Evolutionary conservation across 2,113 vertebrate genomes (phyloP).

Genomic region (Cavia porcellus): DNA sequence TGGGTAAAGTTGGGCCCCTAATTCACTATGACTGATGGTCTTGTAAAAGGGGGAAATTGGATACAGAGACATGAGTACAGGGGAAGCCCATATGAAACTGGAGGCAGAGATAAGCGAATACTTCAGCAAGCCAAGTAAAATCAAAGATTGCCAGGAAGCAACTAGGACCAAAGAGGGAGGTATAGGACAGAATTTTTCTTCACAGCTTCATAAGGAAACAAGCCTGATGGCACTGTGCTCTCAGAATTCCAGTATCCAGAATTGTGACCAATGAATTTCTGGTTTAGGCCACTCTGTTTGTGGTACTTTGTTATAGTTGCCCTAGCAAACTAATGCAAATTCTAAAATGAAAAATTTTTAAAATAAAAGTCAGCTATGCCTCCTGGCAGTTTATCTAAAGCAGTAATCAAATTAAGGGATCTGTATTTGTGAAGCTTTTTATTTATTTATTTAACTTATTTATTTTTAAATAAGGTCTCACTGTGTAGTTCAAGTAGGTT

Average conservation of each 20-base stretch:
- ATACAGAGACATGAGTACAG: background rate
- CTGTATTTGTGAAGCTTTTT: background rate
- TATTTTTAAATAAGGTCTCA: background rate
- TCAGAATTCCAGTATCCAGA: background rate
- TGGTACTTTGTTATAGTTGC: constrained; percentile 1
- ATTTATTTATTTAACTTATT: background rate
- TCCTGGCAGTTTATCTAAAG: constrained; percentile 29
- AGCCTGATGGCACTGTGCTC: background rate
- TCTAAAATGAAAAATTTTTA: background rate
- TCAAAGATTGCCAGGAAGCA: background rate
- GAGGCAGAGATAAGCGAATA: background rate
- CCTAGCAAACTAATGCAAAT: background rate
- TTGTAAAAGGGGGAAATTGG: constrained; percentile 4
- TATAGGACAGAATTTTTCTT: background rate
- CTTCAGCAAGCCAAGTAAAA: background rate
- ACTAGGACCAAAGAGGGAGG: background rate
- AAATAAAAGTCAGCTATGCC: background rate
- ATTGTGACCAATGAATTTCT: background rate
- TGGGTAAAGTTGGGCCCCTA: background rate
- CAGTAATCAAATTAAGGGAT: constrained; percentile 35
- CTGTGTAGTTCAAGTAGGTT: background rate
- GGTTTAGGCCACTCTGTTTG: background rate
- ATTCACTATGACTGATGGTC: background rate
- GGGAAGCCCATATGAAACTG: background rate
- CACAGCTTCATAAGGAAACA: background rate